These are phyloP conservation scores for Asbolus verrucosus DNA, from an alignment of 1,140 invertebrate species.

Conservation along the genomic window DNA sequence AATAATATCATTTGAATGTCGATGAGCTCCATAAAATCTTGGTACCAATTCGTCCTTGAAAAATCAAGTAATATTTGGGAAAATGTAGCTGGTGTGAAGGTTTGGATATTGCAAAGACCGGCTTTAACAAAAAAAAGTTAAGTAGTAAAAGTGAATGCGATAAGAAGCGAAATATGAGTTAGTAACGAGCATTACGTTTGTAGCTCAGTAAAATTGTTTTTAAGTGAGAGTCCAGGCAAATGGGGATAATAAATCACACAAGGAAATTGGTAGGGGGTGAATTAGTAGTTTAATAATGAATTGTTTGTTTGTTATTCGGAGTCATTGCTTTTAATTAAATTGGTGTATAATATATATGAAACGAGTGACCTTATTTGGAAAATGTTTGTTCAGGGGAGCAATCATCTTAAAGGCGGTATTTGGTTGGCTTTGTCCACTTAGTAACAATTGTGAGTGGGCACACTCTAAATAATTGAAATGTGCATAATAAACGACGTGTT, in stretches of 20 bases:
- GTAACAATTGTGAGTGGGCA: slow-evolving; percentile 17
- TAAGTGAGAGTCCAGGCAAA: background rate
- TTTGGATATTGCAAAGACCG: too few relatives aligned
- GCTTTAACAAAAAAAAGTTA: background rate
- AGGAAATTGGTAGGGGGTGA: slow-evolving; percentile 22
- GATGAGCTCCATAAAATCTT: too few relatives aligned
- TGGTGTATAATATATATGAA: slow-evolving; percentile 5
- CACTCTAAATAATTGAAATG: slow-evolving; percentile 35
- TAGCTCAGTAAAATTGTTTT: background rate
- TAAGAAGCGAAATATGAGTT: too few relatives aligned
- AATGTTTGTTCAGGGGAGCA: slow-evolving; percentile 15
- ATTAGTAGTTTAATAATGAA: slow-evolving; percentile 20
- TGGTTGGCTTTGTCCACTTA: slow-evolving; percentile 15
- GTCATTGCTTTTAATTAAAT: slow-evolving; percentile 21
- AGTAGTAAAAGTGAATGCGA: too few relatives aligned
- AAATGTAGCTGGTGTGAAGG: too few relatives aligned
- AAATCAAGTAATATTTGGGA: too few relatives aligned
- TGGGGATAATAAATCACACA: slow-evolving; percentile 17
- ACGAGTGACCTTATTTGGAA: slow-evolving; percentile 21
- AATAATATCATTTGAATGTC: too few relatives aligned
- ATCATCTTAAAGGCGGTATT: slow-evolving; percentile 20
- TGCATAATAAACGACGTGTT: slow-evolving; percentile 36
- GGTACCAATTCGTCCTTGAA: too few relatives aligned
- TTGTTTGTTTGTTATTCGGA: slow-evolving; percentile 15
- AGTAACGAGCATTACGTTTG: background rate